phyloP scores from a whole-genome alignment of 2,888 invertebrate genomes.

The Cyrtodaria siliqua region DNA sequence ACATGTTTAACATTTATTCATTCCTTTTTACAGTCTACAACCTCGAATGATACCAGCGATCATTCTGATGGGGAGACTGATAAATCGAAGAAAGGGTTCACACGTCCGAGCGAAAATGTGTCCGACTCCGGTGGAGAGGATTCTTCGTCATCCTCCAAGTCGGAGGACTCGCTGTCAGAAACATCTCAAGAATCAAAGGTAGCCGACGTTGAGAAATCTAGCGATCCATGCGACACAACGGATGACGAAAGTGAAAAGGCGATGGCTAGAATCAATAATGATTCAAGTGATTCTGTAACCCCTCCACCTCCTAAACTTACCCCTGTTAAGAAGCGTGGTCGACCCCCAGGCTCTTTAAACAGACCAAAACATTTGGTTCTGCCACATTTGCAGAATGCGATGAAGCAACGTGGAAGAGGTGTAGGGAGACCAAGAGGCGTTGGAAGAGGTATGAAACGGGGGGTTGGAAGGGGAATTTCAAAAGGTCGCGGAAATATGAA shows the following conservation, averaged over 20 bases:
- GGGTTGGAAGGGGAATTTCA: slow-evolving; percentile 46
- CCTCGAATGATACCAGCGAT: slow-evolving; percentile 52
- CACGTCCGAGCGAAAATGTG: slow-evolving; percentile 25
- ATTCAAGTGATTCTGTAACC: slow-evolving; percentile 60
- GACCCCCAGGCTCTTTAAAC: slow-evolving; percentile 50
- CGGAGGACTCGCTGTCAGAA: slow-evolving; percentile 61
- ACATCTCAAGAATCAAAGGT: slow-evolving; percentile 51
- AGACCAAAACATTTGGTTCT: slow-evolving; percentile 41
- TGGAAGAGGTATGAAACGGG: slow-evolving; percentile 46
- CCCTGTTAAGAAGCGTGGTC: slow-evolving; percentile 53
- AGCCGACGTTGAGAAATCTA: slow-evolving; percentile 47
- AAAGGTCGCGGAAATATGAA: slow-evolving; percentile 38
- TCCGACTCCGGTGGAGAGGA: slow-evolving; percentile 57
- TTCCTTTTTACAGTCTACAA: slow-evolving; percentile 55
- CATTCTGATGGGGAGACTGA: slow-evolving; percentile 53
- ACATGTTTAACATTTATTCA: too few relatives aligned
- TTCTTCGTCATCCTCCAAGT: slow-evolving; percentile 44
- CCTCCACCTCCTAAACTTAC: slow-evolving; percentile 61
- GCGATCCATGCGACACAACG: slow-evolving; percentile 28
- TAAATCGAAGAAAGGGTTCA: slow-evolving; percentile 26
- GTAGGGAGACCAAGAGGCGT: slow-evolving; percentile 38
- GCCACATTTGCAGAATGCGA: slow-evolving; percentile 51
- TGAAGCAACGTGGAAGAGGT: slow-evolving; percentile 41
- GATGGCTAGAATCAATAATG: slow-evolving; percentile 44
- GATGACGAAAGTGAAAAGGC: slow-evolving; percentile 42